phyloP scores from a whole-genome alignment of 2,888 invertebrate species.

The Synergus japonicus region DNA sequence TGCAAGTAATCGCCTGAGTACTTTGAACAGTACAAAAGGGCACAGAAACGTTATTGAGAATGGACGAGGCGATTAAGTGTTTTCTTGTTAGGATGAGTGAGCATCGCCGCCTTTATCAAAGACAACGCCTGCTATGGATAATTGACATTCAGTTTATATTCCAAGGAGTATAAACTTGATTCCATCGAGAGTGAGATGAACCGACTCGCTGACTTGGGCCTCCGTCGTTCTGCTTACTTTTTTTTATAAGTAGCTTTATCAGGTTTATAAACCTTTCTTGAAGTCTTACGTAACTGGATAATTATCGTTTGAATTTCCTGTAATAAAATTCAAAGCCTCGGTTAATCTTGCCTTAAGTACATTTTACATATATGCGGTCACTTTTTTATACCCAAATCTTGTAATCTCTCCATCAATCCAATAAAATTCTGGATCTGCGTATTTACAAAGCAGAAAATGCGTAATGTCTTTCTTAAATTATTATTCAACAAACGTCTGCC shows the following conservation, averaged over 20 bases:
- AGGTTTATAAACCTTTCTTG: conserved; percentile 10
- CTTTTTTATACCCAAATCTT: background rate
- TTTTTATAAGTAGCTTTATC: background rate
- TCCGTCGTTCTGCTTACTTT: background rate
- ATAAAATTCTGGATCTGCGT: background rate
- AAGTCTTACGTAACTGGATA: background rate
- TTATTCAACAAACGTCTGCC: background rate
- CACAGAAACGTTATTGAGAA: background rate
- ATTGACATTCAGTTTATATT: too few species aligned
- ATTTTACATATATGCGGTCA: too few species aligned
- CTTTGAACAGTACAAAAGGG: background rate
- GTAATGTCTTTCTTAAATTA: background rate
- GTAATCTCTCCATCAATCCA: background rate
- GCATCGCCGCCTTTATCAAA: too few species aligned
- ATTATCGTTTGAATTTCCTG: conserved; percentile 6
- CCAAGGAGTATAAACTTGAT: background rate
- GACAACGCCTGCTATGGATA: too few species aligned
- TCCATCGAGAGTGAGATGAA: conserved; percentile 1
- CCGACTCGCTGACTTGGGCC: background rate
- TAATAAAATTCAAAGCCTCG: conserved; percentile 13
- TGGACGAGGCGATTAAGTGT: background rate
- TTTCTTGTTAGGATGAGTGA: background rate
- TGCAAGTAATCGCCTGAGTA: background rate
- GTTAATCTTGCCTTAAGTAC: too few species aligned
- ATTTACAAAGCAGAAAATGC: background rate